Percentiles rank a stretch among this genome's conserved stretches.
These are phyloP conservation scores for Pandemis heparana DNA, from an alignment of 2,888 invertebrate species.

Conservation along the genomic window DNA sequence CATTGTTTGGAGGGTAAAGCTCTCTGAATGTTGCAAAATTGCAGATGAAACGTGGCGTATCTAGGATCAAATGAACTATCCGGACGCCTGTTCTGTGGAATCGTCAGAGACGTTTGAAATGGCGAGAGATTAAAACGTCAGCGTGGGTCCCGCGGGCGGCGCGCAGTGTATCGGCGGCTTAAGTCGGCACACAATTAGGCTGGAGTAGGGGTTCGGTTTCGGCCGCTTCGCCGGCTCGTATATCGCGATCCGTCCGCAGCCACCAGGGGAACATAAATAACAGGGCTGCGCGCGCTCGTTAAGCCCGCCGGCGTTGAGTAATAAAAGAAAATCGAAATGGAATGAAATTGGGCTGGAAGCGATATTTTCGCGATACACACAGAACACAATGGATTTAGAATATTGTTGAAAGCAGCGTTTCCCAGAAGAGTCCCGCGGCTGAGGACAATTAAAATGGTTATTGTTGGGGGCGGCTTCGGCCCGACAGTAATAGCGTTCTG, in stretches of 20 bases:
- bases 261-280: slow-evolving; percentile 85
- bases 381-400: slow-evolving; percentile 79
- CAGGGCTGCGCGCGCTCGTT: slow-evolving; percentile 82
- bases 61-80: slow-evolving; percentile 12
- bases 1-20: background rate
- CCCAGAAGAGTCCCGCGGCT: slow-evolving; percentile 69
- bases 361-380: slow-evolving; percentile 81
- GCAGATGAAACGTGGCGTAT: background rate
- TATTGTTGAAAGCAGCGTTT: slow-evolving; percentile 72
- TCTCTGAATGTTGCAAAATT: background rate
- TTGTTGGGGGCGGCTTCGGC: slow-evolving; percentile 68
- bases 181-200: slow-evolving; percentile 81
- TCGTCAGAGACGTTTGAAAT: slow-evolving; percentile 52
- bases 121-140: slow-evolving; percentile 70
- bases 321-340: slow-evolving; percentile 86
- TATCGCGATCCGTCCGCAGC: slow-evolving; percentile 83
- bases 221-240: slow-evolving; percentile 74
- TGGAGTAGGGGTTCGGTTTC: slow-evolving; percentile 76
- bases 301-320: slow-evolving; percentile 83
- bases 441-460: slow-evolving; percentile 81
- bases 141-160: slow-evolving; percentile 55
- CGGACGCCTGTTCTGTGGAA: slow-evolving; percentile 35
- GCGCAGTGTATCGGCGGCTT: slow-evolving; percentile 73
- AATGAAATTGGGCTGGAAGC: slow-evolving; percentile 84
- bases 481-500: slow-evolving; percentile 67